Evolutionary conservation across 2,888 invertebrate genomes (phyloP), one percentile per base, ranked within the genome.

Genomic region (Drosophila greeni): DNA sequence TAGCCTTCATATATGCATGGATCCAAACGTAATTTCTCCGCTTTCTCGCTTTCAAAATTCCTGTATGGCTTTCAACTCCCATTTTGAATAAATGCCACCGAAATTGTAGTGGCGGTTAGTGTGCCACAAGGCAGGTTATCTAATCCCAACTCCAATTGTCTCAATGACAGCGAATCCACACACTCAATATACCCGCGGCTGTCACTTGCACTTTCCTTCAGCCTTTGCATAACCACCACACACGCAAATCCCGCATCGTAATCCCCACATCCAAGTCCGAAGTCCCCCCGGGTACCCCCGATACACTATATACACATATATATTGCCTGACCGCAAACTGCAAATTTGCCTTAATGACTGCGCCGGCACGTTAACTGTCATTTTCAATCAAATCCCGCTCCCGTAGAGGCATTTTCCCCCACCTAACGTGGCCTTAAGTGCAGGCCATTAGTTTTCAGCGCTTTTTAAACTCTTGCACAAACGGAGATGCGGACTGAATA

Each of bases 391-490:
- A 71, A 54, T 55, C 43, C 70, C 48, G 23, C 23, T 23, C 56
- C 31, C 39, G 11, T 34, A 18, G 36, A 62, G 18, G 20, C 65
- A 23, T 39, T 18, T 18, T 29, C 34, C 49, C 47, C 48, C 61
- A n/a, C 42, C 51, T 49, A 60, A 66, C 49, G 70, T 52, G 66
- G 53, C 51, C 47, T 66, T 73, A 76, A 84, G 69, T 82, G 76
- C 61, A 45, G 48, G 55, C 70, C 70, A 76, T 84, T 66, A 71
- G 69, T 67, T 80, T 47, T 54, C 66, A 75, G 54, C 66, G 76
- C 34, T 65, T 72, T 82, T 76, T 77, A 73, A 75, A 75, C 66
- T 64, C 43, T 76, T 75, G 69, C 79, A 72, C 65, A 77, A 84
- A 51, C 61, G 53, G 53, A 70, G 48, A 64, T 47, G 47, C 51